Evolutionary conservation across 2,797 vertebrate species (phyloP), one percentile per base, ranked within the genome.

Genomic region (Gymnodraco acuticeps): DNA sequence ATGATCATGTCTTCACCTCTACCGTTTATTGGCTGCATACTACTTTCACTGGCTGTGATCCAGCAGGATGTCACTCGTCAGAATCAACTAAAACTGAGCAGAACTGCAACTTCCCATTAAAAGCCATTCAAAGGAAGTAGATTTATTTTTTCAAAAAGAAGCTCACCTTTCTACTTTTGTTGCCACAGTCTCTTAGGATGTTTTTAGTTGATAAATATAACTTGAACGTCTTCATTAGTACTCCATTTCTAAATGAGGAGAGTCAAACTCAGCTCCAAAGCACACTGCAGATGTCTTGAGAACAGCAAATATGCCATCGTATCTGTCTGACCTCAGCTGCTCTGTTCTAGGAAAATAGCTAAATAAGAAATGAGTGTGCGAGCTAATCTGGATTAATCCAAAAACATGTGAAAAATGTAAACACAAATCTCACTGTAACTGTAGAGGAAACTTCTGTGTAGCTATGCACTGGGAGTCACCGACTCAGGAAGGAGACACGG

Each of bases 381-480:
- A 10, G 10, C n/a, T 68, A 82, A 74, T 75, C 54, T 41, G 51
- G 3, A 70, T 66, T 27, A 63, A 78, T 59, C 16, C 31, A 47
- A 70, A 78, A 55, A 80, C 33, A 63, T 45, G 45, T 48, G 27
- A 64, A 48, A 80, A 75, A 80, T 66, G 67, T 43, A 64, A 59
- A 62, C 20, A 51, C 11, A 82, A 53, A 75, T 73, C 41, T 75
- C 61, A 52, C 23, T 58, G 33, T 61, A 59, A n/a, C n/a, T n/a
- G n/a, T n/a, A n/a, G n/a, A n/a, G n/a, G n/a, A n/a, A n/a, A n/a
- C n/a, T n/a, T n/a, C n/a, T n/a, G n/a, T n/a, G n/a, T n/a, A n/a
- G n/a, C n/a, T n/a, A n/a, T n/a, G n/a, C n/a, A n/a, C n/a, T n/a
- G n/a, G n/a, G n/a, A n/a, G n/a, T n/a, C n/a, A n/a, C n/a, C n/a